Base-by-base conservation (phyloP, 2,797 vertebrate genomes). In the Hylomyscus alleni region DNA sequence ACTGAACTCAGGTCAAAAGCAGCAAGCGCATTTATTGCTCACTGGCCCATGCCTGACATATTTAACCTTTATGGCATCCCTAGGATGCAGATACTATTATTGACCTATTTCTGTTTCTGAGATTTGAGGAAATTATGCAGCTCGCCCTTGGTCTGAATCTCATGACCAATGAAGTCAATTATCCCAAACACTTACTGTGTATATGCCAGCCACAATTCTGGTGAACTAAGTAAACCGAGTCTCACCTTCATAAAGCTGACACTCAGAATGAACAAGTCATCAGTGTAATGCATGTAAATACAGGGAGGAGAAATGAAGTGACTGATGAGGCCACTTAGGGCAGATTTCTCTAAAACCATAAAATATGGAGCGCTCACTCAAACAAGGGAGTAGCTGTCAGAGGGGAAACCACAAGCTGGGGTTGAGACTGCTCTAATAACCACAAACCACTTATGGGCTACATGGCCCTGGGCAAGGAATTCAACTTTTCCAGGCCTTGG, bases 191-290 rank as follows among this genome's bases (percentile, higher is more conserved):
- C 13, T 72, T 93, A 86, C 5, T 78, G 50, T 8, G 60, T 37
- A 83, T 0, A 14, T 86, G 56, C 72, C 75, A 96, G 44, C 29
- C 56, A 83, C 56, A 76, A 76, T 50, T 60, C 50, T 60, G 54
- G n/a, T 72, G 56, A 93, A 90, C 65, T 93, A 76, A 87, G 37
- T 0, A 0, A 29, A 73, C 20, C 9, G 7, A 67, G 60, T 81
- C 52, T 80, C 80, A 90, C 60, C 69, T 73, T 95, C 20, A 88
- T 69, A 56, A 85, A 65, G 65, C 12, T 31, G 69, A 85, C 6
- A 40, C 34, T 91, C 87, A 89, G 54, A 95, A 91, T 88, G 34
- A 92, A 54, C 62, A 92, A 96, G 88, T 37, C 67, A 75, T n/a
- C 37, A 92, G 50, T 62, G 56, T 22, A 76, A 77, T 0, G 1